phyloP scores from a whole-genome alignment of 2,888 invertebrate genomes.

The Hypomecis atomaria region DNA sequence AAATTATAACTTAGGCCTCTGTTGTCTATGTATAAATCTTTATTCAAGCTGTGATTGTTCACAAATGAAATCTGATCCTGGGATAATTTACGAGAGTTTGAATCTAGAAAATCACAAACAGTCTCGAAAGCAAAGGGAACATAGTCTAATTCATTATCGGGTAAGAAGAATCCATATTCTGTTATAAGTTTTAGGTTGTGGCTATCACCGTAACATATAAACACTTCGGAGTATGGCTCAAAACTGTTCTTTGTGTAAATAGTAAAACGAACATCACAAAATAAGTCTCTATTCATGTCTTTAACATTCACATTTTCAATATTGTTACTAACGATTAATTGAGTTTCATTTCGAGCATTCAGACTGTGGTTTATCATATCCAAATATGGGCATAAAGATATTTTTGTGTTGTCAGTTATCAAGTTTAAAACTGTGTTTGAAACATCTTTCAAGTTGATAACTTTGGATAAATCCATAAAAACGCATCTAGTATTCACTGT shows the following conservation, averaged over 20 bases:
- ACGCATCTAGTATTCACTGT: conserved; percentile 94
- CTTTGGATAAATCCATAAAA: conserved; percentile 85
- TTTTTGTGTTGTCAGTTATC: conserved; percentile 85
- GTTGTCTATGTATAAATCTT: conserved; percentile 86
- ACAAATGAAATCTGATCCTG: conserved; percentile 87
- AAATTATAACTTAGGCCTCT: conserved; percentile 89
- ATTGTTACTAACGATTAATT: conserved; percentile 65
- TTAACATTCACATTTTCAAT: conserved; percentile 61
- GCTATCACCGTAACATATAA: conserved; percentile 95
- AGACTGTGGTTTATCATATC: conserved; percentile 95
- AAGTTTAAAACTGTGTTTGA: conserved; percentile 67
- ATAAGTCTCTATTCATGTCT: conserved; percentile 62
- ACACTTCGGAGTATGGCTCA: conserved; percentile 89
- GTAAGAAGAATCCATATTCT: conserved; percentile 94
- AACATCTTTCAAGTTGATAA: conserved; percentile 73
- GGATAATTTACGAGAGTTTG: conserved; percentile 70
- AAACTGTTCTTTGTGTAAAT: conserved; percentile 82
- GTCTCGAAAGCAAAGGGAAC: conserved; percentile 85
- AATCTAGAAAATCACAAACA: conserved; percentile 72
- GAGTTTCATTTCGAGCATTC: conserved; percentile 83
- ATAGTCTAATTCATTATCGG: conserved; percentile 87
- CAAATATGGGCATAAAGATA: conserved; percentile 94
- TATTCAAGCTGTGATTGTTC: conserved; percentile 84
- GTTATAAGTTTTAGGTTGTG: conserved; percentile 91
- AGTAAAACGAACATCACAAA: conserved; percentile 74